Evolutionary conservation across 2,113 vertebrate genomes (phyloP).

Genomic region (Gila orcuttii): DNA sequence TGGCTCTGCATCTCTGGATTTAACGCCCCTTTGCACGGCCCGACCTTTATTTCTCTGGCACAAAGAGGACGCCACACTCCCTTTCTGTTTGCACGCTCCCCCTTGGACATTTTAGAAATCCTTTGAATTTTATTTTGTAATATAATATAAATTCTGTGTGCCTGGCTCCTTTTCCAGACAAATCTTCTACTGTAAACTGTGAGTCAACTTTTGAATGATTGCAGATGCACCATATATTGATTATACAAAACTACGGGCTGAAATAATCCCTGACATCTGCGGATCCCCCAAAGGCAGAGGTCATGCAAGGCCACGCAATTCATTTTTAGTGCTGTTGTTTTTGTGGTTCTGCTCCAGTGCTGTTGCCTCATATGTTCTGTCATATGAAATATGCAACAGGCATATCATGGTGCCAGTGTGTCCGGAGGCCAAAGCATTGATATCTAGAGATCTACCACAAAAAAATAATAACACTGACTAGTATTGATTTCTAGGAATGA

Average conservation of each 20-base stretch:
- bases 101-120: neutral
- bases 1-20: conserved; percentile 8
- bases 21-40: neutral
- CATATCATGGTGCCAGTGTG: neutral
- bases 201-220: conserved; percentile 14
- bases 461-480: conserved; percentile 29
- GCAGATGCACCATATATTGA: conserved; percentile 6
- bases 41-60: neutral
- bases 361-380: conserved; percentile 10
- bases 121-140: neutral
- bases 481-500: conserved; percentile 41
- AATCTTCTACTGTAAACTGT: neutral
- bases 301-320: conserved; percentile 19
- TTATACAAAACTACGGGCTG: neutral
- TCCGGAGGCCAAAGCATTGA: neutral
- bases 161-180: neutral
- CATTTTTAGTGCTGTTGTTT: conserved; percentile 15
- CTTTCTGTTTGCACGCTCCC: neutral
- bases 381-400: conserved; percentile 33
- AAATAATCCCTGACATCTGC: neutral
- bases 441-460: conserved; percentile 19
- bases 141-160: neutral
- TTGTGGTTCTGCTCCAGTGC: conserved; percentile 2
- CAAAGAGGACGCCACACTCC: neutral
- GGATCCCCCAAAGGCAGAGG: neutral